A percentile compares a stretch with the other conserved stretches of the same genome.
phyloP scores from a whole-genome alignment of 2,888 invertebrate species.

The Torymus tubicola region DNA sequence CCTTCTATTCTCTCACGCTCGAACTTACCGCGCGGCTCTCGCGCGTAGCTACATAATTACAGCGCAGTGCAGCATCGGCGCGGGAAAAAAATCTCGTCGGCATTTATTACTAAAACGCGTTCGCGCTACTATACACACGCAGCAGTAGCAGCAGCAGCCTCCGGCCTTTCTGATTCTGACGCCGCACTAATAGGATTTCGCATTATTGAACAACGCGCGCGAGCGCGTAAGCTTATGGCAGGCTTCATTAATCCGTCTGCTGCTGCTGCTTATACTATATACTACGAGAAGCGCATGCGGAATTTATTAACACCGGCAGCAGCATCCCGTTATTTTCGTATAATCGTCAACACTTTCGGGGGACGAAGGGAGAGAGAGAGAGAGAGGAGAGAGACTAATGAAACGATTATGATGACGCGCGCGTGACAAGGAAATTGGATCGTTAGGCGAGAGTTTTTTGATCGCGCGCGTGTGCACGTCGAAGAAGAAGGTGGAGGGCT shows the following conservation, averaged over 20 bases:
- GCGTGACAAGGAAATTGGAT: not conserved
- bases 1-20: too few species aligned
- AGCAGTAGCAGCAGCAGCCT: too few species aligned
- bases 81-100: too few species aligned
- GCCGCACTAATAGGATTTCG: slow-evolving; percentile 27
- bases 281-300: not conserved
- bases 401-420: not conserved
- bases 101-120: too few species aligned
- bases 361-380: too few species aligned
- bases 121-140: too few species aligned
- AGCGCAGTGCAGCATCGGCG: too few species aligned
- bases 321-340: slow-evolving; percentile 25
- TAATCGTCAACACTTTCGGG: slow-evolving; percentile 8
- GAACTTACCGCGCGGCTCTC: too few species aligned
- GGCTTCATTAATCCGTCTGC: slow-evolving; percentile 34
- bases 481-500: too few species aligned
- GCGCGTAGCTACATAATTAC: too few species aligned
- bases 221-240: not conserved
- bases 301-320: slow-evolving; percentile 18
- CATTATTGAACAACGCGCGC: slow-evolving; percentile 20
- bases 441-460: too few species aligned
- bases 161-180: not conserved
- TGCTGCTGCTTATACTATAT: not conserved
- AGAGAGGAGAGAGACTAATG: not conserved
- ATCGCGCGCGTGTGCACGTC: too few species aligned